A percentile compares a stretch with the other conserved stretches of the same genome.
Conservation (phyloP, 2,797 vertebrate species). For the Antennarius maculatus region DNA sequence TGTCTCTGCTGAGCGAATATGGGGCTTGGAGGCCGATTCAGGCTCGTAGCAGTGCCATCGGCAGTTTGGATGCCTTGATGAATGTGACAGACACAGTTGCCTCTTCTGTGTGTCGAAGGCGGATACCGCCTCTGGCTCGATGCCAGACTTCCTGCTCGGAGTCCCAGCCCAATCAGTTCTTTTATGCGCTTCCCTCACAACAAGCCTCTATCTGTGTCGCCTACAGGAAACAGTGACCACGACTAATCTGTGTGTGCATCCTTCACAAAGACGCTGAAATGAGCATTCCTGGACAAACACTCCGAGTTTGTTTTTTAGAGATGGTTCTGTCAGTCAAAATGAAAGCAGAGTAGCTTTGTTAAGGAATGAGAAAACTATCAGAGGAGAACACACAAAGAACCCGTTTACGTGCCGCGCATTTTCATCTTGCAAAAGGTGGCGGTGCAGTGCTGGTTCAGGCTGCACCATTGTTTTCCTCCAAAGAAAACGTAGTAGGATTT, state of each 20-base stretch:
- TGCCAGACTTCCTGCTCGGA: slow-evolving; percentile 77
- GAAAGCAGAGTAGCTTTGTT: slow-evolving; percentile 15
- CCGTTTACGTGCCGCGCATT: slow-evolving; percentile 9
- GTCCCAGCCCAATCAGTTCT: slow-evolving; percentile 77
- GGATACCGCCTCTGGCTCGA: slow-evolving; percentile 70
- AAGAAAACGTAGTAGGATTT: neutral
- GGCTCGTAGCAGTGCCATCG: slow-evolving; percentile 60
- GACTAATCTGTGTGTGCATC: slow-evolving; percentile 55
- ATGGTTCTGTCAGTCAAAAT: slow-evolving; percentile 27
- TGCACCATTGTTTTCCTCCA: neutral
- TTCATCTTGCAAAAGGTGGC: neutral
- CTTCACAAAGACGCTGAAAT: slow-evolving; percentile 51
- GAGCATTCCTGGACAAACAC: slow-evolving; percentile 33
- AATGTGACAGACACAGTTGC: slow-evolving; percentile 70
- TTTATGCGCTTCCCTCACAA: slow-evolving; percentile 70
- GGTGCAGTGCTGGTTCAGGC: neutral
- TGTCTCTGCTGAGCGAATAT: slow-evolving; percentile 60
- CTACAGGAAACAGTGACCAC: slow-evolving; percentile 63
- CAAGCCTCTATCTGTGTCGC: slow-evolving; percentile 70
- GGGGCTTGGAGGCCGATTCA: slow-evolving; percentile 53
- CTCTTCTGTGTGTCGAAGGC: slow-evolving; percentile 66
- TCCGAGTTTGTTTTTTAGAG: neutral
- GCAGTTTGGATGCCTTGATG: slow-evolving; percentile 60
- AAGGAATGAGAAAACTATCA: slow-evolving; percentile 21
- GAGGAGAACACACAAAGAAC: slow-evolving; percentile 13